Base-by-base conservation (phyloP, 2,888 invertebrate genomes). In the Octonoba sinensis region DNA sequence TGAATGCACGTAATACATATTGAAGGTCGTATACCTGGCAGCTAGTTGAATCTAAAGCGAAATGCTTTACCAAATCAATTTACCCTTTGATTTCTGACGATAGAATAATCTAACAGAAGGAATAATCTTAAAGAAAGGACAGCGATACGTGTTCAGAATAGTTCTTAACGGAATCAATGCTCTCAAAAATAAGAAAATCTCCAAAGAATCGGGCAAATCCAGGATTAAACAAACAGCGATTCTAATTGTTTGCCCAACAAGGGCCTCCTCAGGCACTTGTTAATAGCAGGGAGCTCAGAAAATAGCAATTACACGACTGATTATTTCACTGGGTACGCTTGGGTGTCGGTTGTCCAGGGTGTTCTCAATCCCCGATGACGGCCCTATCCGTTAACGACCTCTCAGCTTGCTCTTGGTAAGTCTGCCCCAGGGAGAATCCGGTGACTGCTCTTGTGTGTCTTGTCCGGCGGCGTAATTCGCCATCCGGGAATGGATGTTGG, bases 331-430 rank as follows among this genome's bases (percentile, higher is more conserved):
- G 57, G 56, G 73, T n/a, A 49, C 36, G 15, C 57, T 13, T 49
- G 54, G 22, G 44, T 64, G 44, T 64, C 51, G 56, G 56, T 27
- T 20, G 47, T 20, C 70, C 47, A 46, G 59, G 59, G 57, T 36
- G 36, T 11, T 36, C 8, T 56, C 46, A 4, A n/a, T 62, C 27
- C 15, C 36, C 36, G 62, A 44, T 47, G 56, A 57, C 65, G 47
- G 56, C n/a, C 36, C 65, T 57, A 74, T 74, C 74, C 74, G 74
- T 62, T 74, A 74, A 74, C 74, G 74, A 66, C 66, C 73, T 24
- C 44, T 60, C 46, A 47, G 66, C 49, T 36, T 57, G 46, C 74
- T 36, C 36, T 36, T 11, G 74, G 66, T 74, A 66, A 57, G 49
- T 47, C 65, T 47, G 27, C 74, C 56, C 57, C 15, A 16, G 74